These are phyloP conservation scores for Lytechinus pictus DNA, from an alignment of 35 echinoderm and acorn worm genomes.

Conservation along the genomic window DNA sequence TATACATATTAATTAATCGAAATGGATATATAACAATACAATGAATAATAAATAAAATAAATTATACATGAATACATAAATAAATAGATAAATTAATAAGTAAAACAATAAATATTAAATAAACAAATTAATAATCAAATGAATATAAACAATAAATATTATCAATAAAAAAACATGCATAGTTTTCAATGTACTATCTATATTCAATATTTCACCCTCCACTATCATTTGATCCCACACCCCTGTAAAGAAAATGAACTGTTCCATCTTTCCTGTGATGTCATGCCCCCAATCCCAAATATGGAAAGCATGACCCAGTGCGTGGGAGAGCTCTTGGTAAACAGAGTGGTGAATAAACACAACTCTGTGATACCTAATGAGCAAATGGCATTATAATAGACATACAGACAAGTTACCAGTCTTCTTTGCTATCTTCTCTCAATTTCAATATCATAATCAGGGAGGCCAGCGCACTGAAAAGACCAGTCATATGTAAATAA, in stretches of 20 bases:
- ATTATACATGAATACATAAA: too few relatives aligned
- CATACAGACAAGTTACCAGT: not conserved
- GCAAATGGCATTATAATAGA: not conserved
- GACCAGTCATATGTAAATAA: not conserved
- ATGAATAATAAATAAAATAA: too few relatives aligned
- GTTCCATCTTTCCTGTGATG: not conserved
- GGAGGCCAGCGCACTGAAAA: not conserved
- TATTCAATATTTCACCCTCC: not conserved
- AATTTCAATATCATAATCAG: not conserved
- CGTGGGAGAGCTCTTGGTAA: conserved; percentile 8
- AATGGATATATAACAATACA: too few relatives aligned
- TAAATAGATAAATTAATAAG: too few relatives aligned
- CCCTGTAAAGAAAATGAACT: not conserved
- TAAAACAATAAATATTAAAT: too few relatives aligned
- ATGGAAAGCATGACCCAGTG: conserved; percentile 23
- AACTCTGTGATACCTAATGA: not conserved
- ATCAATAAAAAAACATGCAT: too few relatives aligned
- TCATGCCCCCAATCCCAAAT: conserved; percentile 19
- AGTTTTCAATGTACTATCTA: too few relatives aligned
- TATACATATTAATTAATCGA: too few relatives aligned
- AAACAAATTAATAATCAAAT: too few relatives aligned
- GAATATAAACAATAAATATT: too few relatives aligned
- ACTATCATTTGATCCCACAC: not conserved
- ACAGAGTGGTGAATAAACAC: conserved; percentile 17
- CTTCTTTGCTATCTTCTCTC: not conserved